phyloP scores from a whole-genome alignment of 2,888 invertebrate genomes.

The Nymphalis c-album region DNA sequence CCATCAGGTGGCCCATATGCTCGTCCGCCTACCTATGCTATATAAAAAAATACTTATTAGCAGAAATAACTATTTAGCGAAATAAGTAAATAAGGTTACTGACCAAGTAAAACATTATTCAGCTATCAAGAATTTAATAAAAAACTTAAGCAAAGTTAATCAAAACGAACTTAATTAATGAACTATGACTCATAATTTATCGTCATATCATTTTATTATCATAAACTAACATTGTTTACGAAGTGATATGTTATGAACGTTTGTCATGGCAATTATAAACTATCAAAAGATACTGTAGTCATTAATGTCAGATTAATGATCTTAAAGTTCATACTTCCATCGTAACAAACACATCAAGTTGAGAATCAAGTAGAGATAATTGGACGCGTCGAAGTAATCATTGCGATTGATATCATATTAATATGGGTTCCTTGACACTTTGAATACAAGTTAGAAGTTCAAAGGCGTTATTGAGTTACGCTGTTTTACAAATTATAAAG shows the following conservation, averaged over 20 bases:
- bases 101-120: no score
- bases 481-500: no score
- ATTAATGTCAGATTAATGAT: background rate
- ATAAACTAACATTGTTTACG: conserved; percentile 2
- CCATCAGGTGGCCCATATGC: no score
- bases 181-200: background rate
- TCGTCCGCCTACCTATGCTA: no score
- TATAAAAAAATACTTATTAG: no score
- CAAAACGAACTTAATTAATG: background rate
- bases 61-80: no score
- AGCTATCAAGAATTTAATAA: no score
- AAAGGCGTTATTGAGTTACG: no score
- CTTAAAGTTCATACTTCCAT: background rate
- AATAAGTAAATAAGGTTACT: no score
- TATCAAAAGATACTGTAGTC: conserved; percentile 2
- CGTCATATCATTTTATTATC: background rate
- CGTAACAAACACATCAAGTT: background rate
- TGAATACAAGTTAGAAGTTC: no score
- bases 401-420: background rate
- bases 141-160: background rate
- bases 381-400: background rate
- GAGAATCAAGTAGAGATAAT: background rate
- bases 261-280: background rate
- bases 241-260: background rate
- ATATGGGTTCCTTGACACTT: no score